Evolutionary conservation across 2,113 vertebrate species (phyloP).

Genomic region (Ceuthmochares aereus): DNA sequence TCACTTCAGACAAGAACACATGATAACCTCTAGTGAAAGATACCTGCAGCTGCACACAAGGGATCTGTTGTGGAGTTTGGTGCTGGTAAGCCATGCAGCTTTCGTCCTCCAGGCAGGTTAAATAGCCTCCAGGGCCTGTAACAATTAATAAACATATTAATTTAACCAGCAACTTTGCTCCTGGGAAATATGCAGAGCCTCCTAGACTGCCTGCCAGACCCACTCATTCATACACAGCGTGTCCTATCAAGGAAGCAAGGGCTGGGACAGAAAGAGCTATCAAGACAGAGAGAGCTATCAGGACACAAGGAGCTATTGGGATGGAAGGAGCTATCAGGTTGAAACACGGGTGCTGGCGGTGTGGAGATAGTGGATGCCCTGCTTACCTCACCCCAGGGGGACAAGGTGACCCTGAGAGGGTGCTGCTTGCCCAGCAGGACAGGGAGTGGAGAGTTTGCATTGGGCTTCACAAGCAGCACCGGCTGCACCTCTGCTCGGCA

Average conservation of each 20-base stretch:
- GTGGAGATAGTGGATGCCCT: background rate
- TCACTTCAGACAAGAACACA: background rate
- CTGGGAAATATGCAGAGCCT: background rate
- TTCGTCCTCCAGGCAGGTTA: background rate
- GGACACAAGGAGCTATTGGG: background rate
- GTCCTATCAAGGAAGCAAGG: accelerated
- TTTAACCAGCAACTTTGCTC: background rate
- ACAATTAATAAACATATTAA: background rate
- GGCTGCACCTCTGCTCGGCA: accelerated
- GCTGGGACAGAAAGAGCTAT: background rate
- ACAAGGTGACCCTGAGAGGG: background rate
- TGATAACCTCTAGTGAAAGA: background rate
- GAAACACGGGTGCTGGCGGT: background rate
- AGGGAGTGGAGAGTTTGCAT: background rate
- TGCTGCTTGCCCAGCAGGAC: accelerated
- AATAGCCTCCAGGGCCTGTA: background rate
- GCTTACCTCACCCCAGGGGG: accelerated
- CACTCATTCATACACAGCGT: accelerated
- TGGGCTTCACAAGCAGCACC: background rate
- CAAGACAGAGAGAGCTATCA: accelerated
- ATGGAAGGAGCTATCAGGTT: background rate
- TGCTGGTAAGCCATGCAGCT: accelerated
- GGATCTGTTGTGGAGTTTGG: accelerated
- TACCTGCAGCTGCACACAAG: accelerated
- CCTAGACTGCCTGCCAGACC: background rate